Evolutionary conservation across 2,797 vertebrate genomes (phyloP), one percentile per base, ranked within the genome.

Genomic region (Halcyon smyrnensis): DNA sequence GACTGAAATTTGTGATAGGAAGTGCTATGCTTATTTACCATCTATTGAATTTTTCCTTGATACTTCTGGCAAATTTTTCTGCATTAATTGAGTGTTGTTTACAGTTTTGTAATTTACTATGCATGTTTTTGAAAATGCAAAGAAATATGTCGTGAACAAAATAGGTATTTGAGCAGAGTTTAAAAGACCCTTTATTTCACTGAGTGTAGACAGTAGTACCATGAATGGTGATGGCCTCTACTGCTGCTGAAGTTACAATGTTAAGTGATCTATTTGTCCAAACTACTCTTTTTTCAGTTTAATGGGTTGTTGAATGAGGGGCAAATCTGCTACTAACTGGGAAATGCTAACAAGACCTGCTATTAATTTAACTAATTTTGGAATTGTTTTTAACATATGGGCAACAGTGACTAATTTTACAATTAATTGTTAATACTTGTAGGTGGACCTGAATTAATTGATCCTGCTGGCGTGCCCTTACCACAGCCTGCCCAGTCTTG

Each of bases 401-500:
- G 46, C 24, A 8, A 5, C 2, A 8, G 30, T 62, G 57, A 32
- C 80, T 76, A 32, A 57, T 45, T 15, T 78, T 32, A 54, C 41
- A 75, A 53, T 77, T 70, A 19, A 32, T 80, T 94, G 94, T 37
- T 64, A 73, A 59, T 95, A 1, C 65, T 96, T 90, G 13, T 90
- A 99, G 99, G 99, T 75, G 98, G 98, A 9, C 98, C 98, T 8
- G 99, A 99, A 95, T 95, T 99, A 39, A 98, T 98, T 1, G 99
- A 99, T 81, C 99, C 99, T 10, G 98, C 98, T 9, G 98, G 99
- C 1, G 94, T 98, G 96, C 98, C 98, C 5, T 98, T 99, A 94
- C 98, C 98, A 1, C 98, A 97, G 94, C 98, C 98, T 8, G 99
- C 98, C 2, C 98, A 99, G 86, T 98, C 98, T 10, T 99, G 99